Evolutionary conservation across 1,140 invertebrate species (phyloP), one percentile per base, ranked within the genome.

Genomic region (Nephila pilipes): DNA sequence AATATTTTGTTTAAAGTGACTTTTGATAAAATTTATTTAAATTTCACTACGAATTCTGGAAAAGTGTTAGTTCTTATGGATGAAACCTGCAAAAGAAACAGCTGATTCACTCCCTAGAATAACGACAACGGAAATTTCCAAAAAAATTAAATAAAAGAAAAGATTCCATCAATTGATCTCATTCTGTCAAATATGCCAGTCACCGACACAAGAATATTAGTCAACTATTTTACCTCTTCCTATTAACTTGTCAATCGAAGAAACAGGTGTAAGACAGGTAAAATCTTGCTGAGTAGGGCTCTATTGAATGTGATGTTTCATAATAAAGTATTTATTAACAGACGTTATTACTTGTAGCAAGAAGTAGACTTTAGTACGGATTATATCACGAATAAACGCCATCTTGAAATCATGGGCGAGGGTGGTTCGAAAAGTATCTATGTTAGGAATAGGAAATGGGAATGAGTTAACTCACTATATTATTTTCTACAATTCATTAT

Each of bases 141-240:
- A 75, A 16, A 18, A 36, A 32, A 75, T 36, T 2, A 69, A 69
- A 69, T 16, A n/a, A 69, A 69, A 69, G 22, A 69, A 20, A 29
- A n/a, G 36, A 75, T 5, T 18, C 20, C 14, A 32, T 36, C 29
- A 75, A 29, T 5, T 32, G 69, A 36, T 75, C 69, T 75, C 69
- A 75, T 75, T 75, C 69, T 75, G 69, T 75, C 69, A 75, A 75
- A 75, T 14, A 75, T 75, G 69, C 69, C 69, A 75, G 69, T 75
- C 69, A 75, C 32, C 32, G 69, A 20, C 29, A 32, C 18, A 3
- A 36, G 69, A 75, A 32, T 75, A 75, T 75, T 75, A 75, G 69
- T 75, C 69, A 75, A 75, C 18, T 14, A 36, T 32, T 75, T 75
- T 20, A 36, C 69, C 36, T 75, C 4, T 32, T 18, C 29, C 29